Evolutionary conservation across 2,797 vertebrate species (phyloP), one percentile per base, ranked within the genome.

Genomic region (Tapirus indicus): DNA sequence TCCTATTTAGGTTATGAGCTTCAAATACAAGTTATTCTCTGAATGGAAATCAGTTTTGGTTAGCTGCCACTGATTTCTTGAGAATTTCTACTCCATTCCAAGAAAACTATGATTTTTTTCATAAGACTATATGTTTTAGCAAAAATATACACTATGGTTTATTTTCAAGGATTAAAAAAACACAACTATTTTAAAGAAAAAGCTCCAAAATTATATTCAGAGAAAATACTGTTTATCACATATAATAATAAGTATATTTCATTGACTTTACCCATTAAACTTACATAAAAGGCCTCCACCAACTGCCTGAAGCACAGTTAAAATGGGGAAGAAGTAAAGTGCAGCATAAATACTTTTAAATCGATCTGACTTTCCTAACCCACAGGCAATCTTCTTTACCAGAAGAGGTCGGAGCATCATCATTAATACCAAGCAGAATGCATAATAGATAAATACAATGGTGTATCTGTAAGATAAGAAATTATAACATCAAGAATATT

Each of bases 271-370:
- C 14, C 64, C 82, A 52, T 72, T 44, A 25, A 69, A 99, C 99
- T 99, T 98, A 99, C 99, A 99, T 44, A 99, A 99, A 95, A 99
- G 98, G 32, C 99, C 99, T 79, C 99, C 99, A 7, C 99, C 99
- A 12, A 99, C 99, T 0, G 99, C 99, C 98, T 99, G 99, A 77
- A 99, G 99, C 91, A 99, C 99, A 0, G 99, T 99, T 78, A 99
- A 99, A 96, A 99, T 99, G 6, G 99, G 99, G 97, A 99, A 99
- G 98, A 99, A 99, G 98, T 99, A 99, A 0, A 99, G 99, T 0
- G 99, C 99, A 0, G 99, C 99, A 27, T 99, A 99, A 98, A 99
- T 99, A 98, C 99, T 99, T 98, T 99, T 99, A 97, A 99, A 99
- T 35, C 99, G 99, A 88, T 99, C 99, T 0, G 99, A 99, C 94